phyloP scores from a whole-genome alignment of 2,888 invertebrate species.

The Omphaloscelis lunosa region DNA sequence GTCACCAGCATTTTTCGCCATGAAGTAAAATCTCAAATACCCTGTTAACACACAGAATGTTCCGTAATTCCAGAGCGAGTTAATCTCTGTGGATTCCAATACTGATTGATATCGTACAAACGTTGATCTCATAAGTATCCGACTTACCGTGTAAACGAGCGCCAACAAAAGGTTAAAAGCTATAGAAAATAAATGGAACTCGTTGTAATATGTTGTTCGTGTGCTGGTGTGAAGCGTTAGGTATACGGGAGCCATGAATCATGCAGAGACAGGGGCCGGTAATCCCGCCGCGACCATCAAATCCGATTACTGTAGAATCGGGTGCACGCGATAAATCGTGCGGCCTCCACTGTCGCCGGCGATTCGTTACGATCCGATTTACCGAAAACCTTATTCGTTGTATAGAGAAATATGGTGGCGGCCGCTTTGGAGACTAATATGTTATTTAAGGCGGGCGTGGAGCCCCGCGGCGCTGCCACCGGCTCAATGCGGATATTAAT shows the following conservation, averaged over 20 bases:
- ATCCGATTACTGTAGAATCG: conserved; percentile 85
- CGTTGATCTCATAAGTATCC: conserved; percentile 45
- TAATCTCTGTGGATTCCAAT: neutral
- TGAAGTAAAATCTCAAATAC: too few species aligned
- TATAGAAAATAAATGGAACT: conserved; percentile 48
- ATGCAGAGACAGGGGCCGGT: conserved; percentile 58
- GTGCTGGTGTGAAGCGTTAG: conserved; percentile 22
- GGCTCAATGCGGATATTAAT: conserved; percentile 87
- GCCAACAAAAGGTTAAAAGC: conserved; percentile 53
- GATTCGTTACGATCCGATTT: conserved; percentile 87
- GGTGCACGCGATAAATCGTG: conserved; percentile 87
- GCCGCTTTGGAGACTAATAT: conserved; percentile 87
- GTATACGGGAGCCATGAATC: conserved; percentile 54
- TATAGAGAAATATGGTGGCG: conserved; percentile 85
- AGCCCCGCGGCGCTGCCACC: conserved; percentile 86
- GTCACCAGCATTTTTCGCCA: neutral
- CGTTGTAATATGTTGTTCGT: conserved; percentile 39
- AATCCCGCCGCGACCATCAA: conserved; percentile 74
- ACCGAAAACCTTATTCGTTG: conserved; percentile 81
- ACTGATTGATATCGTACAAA: conserved; percentile 37
- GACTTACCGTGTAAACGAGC: conserved; percentile 48
- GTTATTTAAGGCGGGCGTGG: conserved; percentile 85
- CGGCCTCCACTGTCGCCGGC: conserved; percentile 82
- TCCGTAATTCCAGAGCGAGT: neutral
- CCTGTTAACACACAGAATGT: neutral